phyloP scores from a whole-genome alignment of 2,888 invertebrate genomes.

The Polia nebulosa region DNA sequence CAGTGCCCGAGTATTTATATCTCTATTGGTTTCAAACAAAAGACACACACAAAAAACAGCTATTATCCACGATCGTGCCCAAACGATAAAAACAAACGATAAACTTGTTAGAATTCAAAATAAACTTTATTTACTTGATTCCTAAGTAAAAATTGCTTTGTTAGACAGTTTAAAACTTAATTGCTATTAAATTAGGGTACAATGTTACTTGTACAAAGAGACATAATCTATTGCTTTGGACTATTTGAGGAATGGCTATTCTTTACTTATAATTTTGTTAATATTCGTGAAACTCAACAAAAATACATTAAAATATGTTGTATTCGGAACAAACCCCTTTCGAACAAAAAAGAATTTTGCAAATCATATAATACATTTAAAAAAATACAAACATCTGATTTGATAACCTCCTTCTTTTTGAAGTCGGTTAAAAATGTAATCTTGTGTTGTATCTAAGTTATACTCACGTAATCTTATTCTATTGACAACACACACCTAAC shows the following conservation, averaged over 20 bases:
- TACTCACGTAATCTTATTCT: no score
- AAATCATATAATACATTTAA: no score
- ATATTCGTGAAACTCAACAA: no score
- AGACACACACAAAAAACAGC: constrained; percentile 17
- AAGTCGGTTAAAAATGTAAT: no score
- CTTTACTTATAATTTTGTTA: not conserved
- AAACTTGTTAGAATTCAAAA: constrained; percentile 34
- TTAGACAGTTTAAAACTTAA: constrained; percentile 45
- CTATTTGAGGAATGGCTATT: not conserved
- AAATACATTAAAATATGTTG: no score
- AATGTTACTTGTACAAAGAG: constrained; percentile 19
- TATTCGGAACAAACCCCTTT: no score
- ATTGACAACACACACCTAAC: no score
- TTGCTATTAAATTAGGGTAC: constrained; percentile 24
- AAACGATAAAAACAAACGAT: constrained; percentile 16
- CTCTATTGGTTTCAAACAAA: constrained; percentile 33
- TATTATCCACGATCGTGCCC: constrained; percentile 12
- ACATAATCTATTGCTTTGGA: not conserved
- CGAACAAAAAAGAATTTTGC: no score
- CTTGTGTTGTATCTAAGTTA: no score
- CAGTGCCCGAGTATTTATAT: constrained; percentile 13
- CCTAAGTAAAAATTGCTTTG: constrained; percentile 27
- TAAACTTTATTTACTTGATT: constrained; percentile 46
- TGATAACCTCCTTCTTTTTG: no score
- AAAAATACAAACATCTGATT: no score